A percentile compares a stretch with the other conserved stretches of the same genome.
Evolutionary conservation across 1,140 invertebrate species (phyloP).

Genomic region (Drosophila pandora): DNA sequence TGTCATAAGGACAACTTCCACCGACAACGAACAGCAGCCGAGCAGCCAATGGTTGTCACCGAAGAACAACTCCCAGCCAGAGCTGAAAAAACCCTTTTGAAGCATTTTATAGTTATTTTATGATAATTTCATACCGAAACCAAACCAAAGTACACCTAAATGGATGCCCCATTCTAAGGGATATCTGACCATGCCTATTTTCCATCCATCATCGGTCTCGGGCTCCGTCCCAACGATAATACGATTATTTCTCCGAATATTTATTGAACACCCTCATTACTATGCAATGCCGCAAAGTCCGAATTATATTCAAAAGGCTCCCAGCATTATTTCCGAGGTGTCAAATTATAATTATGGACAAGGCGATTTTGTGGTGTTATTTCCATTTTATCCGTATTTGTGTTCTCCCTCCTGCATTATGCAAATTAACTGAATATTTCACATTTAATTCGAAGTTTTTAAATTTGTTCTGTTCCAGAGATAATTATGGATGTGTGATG

Average conservation of each 20-base stretch:
- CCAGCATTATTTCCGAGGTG: constrained; percentile 47
- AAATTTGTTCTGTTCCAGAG: constrained; percentile 6
- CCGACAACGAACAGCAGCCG: not conserved
- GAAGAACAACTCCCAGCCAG: constrained; percentile 2
- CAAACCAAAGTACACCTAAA: constrained; percentile 27
- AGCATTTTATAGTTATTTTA: constrained; percentile 75
- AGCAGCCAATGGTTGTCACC: constrained; percentile 7
- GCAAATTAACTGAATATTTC: constrained; percentile 23
- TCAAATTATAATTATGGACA: constrained; percentile 68
- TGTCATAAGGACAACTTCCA: constrained; percentile 69
- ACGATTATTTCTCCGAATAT: constrained; percentile 25
- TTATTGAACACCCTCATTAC: constrained; percentile 38
- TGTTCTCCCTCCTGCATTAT: constrained; percentile 32
- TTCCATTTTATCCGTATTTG: constrained; percentile 8
- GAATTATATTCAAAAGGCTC: constrained; percentile 12
- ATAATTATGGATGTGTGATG: constrained; percentile 49
- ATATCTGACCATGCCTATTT: constrained; percentile 35
- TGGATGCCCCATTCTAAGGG: constrained; percentile 3
- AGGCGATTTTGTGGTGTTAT: constrained; percentile 11
- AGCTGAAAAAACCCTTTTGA: constrained; percentile 49
- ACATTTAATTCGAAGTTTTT: constrained; percentile 37
- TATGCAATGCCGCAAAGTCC: constrained; percentile 17
- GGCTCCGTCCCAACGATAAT: constrained; percentile 1
- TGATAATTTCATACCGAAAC: constrained; percentile 52
- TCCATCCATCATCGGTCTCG: constrained; percentile 30